A percentile compares a stretch with the other conserved stretches of the same genome.
Conservation (phyloP, 1,140 invertebrate genomes). For the honey bee (Apis mellifera) region DNA sequence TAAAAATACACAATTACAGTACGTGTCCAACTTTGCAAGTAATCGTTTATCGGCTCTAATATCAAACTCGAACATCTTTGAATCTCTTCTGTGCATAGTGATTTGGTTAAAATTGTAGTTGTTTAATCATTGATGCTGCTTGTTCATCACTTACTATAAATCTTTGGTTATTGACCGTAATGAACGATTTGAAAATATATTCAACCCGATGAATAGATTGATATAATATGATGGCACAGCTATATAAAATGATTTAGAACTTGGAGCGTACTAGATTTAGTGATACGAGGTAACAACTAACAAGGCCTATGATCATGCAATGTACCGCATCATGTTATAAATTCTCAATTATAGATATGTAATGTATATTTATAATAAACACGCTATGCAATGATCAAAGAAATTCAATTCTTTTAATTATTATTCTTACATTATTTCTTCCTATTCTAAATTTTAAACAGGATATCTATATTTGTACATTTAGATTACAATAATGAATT, state of each 20-base stretch:
- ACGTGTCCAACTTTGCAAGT: neutral
- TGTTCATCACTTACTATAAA: neutral
- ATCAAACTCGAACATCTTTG: neutral
- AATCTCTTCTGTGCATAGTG: neutral
- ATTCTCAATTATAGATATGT: neutral
- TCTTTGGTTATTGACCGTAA: slow-evolving; percentile 2
- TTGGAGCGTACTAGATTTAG: neutral
- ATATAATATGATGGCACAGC: neutral
- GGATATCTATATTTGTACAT: neutral
- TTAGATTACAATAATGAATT: accelerated
- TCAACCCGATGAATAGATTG: neutral
- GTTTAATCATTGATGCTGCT: neutral
- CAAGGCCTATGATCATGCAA: no score
- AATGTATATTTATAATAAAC: neutral
- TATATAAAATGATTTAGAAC: neutral
- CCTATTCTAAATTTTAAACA: no score
- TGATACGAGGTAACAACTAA: neutral
- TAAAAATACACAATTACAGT: neutral
- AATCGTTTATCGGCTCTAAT: neutral
- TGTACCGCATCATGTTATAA: neutral
- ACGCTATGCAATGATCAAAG: no score
- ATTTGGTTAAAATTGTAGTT: slow-evolving; percentile 4
- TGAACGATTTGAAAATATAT: slow-evolving; percentile 6
- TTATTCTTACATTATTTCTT: no score
- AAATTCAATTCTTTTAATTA: neutral